Percentiles rank a stretch among this genome's conserved stretches.
These are phyloP conservation scores for Sebastes melanostomus DNA, from an alignment of 2,797 vertebrate genomes.

Conservation along the genomic window DNA sequence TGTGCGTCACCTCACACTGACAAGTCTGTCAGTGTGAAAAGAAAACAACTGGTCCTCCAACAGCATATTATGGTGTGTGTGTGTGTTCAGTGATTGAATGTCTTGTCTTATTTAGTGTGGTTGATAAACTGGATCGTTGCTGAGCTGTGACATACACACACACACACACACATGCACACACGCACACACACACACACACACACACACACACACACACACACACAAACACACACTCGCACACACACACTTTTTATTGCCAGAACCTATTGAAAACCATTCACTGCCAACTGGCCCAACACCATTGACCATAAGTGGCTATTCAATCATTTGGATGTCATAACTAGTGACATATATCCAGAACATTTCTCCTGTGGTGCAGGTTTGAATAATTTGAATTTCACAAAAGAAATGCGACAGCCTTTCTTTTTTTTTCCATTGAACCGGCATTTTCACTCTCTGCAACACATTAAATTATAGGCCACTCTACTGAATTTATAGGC, in stretches of 20 bases:
- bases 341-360: neutral
- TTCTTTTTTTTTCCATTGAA: neutral
- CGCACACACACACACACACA: neutral
- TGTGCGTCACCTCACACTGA: neutral
- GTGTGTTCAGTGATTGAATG: constrained; percentile 44
- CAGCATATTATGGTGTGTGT: constrained; percentile 20
- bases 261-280: neutral
- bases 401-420: neutral
- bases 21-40: constrained; percentile 18
- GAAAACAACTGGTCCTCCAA: constrained; percentile 50
- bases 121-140: constrained; percentile 49
- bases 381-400: neutral
- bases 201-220: neutral
- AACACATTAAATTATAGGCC: neutral
- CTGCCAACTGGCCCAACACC: neutral
- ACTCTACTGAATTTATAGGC: neutral
- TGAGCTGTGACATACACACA: neutral
- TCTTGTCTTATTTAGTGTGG: constrained; percentile 53
- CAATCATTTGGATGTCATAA: neutral
- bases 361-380: neutral
- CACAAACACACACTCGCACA: neutral
- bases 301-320: neutral
- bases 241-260: neutral
- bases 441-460: no score
- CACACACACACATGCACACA: neutral